A percentile compares a stretch with the other conserved stretches of the same genome.
These are phyloP conservation scores for Ahaetulla prasina DNA, from an alignment of 2,113 vertebrate genomes.

Conservation along the genomic window DNA sequence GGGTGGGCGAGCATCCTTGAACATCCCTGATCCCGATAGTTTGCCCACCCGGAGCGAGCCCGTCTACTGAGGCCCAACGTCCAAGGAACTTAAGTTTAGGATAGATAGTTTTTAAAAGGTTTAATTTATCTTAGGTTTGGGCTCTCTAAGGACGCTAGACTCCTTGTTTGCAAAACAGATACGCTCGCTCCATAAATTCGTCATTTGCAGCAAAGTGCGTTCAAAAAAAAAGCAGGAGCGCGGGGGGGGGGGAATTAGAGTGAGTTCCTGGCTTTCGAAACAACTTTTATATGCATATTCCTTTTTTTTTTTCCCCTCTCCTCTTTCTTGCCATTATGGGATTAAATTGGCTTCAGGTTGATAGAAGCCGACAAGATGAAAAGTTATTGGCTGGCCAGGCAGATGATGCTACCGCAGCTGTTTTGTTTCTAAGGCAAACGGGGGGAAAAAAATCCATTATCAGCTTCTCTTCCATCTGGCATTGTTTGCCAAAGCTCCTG, in stretches of 20 bases:
- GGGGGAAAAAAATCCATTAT: constrained; percentile 30
- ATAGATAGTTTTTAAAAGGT: background rate
- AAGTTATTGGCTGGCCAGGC: constrained; percentile 35
- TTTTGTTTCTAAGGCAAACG: constrained; percentile 62
- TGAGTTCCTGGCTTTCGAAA: background rate
- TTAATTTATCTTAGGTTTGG: background rate
- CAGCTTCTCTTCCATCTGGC: constrained; percentile 56
- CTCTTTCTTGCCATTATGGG: background rate
- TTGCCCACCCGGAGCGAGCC: background rate
- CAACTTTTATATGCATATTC: background rate
- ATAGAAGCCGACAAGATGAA: constrained; percentile 28
- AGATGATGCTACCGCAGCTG: constrained; percentile 51
- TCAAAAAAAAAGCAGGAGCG: background rate
- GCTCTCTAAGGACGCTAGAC: background rate
- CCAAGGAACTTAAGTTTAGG: background rate
- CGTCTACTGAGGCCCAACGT: background rate
- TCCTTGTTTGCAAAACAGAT: background rate
- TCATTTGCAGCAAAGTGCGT: background rate
- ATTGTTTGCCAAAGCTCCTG: constrained; percentile 59
- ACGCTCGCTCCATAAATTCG: background rate
- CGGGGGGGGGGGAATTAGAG: background rate
- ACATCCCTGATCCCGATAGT: background rate
- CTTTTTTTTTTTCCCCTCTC: background rate
- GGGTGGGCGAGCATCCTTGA: background rate
- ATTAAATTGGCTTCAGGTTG: constrained; percentile 6